These are phyloP conservation scores for Blera fallax DNA, from an alignment of 2,888 invertebrate species.

Conservation along the genomic window DNA sequence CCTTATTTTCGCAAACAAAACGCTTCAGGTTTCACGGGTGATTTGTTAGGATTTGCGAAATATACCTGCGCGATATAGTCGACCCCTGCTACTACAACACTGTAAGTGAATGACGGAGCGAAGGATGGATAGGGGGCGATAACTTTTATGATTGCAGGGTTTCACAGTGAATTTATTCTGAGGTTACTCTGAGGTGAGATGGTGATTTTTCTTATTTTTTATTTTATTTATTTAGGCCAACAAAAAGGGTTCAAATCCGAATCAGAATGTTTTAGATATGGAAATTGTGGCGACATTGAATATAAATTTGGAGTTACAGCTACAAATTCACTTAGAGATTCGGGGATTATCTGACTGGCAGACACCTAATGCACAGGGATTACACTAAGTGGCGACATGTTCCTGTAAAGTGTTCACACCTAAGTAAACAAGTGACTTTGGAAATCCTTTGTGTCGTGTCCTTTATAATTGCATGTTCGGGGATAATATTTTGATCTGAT, in stretches of 20 bases:
- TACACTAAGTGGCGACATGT: slow-evolving; percentile 38
- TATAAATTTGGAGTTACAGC: neutral
- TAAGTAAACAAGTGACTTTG: slow-evolving; percentile 56
- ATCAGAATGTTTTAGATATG: slow-evolving; percentile 1
- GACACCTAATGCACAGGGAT: slow-evolving; percentile 46
- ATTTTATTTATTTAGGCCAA: neutral
- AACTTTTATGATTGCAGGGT: slow-evolving; percentile 44
- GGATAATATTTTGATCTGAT: slow-evolving; percentile 72
- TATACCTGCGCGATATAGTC: neutral
- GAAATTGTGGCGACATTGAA: slow-evolving; percentile 16
- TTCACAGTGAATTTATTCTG: slow-evolving; percentile 47
- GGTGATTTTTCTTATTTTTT: neutral
- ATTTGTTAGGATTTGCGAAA: slow-evolving; percentile 35
- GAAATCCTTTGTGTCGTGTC: slow-evolving; percentile 25
- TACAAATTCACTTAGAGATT: slow-evolving; percentile 25
- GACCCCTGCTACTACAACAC: neutral
- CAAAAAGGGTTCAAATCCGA: neutral
- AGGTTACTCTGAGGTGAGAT: slow-evolving; percentile 13
- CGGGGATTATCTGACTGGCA: slow-evolving; percentile 35
- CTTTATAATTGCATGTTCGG: slow-evolving; percentile 63
- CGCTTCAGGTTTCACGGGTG: slow-evolving; percentile 50
- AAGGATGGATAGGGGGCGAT: neutral
- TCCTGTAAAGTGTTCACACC: slow-evolving; percentile 59
- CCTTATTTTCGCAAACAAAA: slow-evolving; percentile 58
- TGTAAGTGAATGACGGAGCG: neutral